Conservation (phyloP, 1,140 invertebrate genomes). For the Eubasilissa regina region DNA sequence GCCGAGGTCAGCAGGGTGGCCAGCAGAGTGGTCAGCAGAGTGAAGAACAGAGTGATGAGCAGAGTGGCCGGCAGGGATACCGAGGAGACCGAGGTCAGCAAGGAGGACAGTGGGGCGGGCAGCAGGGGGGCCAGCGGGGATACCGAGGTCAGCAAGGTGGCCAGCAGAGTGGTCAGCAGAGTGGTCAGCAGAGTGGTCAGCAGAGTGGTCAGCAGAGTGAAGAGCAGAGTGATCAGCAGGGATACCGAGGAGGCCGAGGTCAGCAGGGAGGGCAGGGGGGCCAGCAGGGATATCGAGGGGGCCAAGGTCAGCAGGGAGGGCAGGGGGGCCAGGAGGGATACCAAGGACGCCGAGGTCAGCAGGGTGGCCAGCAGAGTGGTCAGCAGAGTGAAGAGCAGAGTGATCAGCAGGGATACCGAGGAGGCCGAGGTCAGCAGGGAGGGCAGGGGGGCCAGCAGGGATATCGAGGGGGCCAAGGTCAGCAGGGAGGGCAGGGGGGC, state of each 20-base stretch:
- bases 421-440: neutral
- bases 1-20: neutral
- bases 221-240: no score
- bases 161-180: neutral
- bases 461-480: no score
- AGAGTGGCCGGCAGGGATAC: neutral
- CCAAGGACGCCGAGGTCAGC: no score
- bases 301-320: no score
- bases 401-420: no score
- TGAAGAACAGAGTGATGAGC: neutral
- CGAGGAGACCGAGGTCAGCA: neutral
- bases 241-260: neutral
- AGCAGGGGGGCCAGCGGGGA: slow-evolving; percentile 12
- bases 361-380: neutral
- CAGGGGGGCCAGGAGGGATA: slow-evolving; percentile 10
- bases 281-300: no score
- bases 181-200: neutral
- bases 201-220: neutral
- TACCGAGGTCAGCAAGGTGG: neutral
- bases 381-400: no score
- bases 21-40: neutral
- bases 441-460: slow-evolving; percentile 14
- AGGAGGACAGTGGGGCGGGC: slow-evolving; percentile 7
- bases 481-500: neutral
- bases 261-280: slow-evolving; percentile 8